Base-by-base conservation (phyloP, 2,888 invertebrate genomes). In the Orgyia antiqua region DNA sequence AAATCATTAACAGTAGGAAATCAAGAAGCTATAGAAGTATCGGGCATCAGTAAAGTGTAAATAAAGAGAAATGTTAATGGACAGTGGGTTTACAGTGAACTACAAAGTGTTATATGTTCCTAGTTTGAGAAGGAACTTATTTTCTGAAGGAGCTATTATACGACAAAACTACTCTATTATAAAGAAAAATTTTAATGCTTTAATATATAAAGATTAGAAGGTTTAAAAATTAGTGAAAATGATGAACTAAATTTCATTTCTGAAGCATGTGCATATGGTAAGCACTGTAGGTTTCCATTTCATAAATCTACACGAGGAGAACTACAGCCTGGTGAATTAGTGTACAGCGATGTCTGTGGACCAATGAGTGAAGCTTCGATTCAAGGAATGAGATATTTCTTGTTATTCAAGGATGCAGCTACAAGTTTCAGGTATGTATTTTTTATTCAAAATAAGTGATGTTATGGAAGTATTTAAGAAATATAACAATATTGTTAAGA, bases 391-490 rank as follows among this genome's bases (percentile, higher is more conserved):
- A 37, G 13, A 20, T 48, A 47, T 25, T 51, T 55, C 41, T 34
- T 56, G 1, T 13, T 55, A 1, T 52, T 58, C 15, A 51, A 51
- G 33, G 44, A 48, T 36, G 42, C 13, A 2, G 33, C 29, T 0
- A 31, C 36, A n/a, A 33, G 31, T 23, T 39, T 17, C 13, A 10
- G 42, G 1, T 19, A 40, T 33, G 36, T 50, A 4, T 56, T 42
- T 8, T 29, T 45, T 5, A 33, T 50, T 5, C 45, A 38, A 7
- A 9, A 49, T 51, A 23, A 33, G 28, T 35, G 50, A 50, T 23
- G 41, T 45, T 0, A 10, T 45, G 1, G 13, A 42, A 1, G 27
- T 4, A 17, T 48, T 48, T 12, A 31, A 20, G 15, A 49, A 42
- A 6, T 56, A 42, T 24, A 42, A 44, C 33, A 12, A 27, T 15